phyloP scores from a whole-genome alignment of 2,888 invertebrate species.

The Melanargia galathea region DNA sequence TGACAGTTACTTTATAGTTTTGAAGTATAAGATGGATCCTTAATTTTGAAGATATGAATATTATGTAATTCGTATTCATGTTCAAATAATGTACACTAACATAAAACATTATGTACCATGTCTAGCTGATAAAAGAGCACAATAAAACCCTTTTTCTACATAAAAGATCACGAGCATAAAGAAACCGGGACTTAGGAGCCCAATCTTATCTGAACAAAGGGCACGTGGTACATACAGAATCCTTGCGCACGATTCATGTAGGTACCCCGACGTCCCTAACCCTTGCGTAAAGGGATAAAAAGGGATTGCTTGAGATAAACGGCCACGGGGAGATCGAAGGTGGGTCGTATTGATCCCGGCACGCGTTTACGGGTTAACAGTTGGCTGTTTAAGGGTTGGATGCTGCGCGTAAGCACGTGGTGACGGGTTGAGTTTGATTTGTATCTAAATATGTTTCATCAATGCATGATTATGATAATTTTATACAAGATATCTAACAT shows the following conservation, averaged over 20 bases:
- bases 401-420: slow-evolving; percentile 70
- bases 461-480: background rate
- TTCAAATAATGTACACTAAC: background rate
- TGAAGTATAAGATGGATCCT: too few relatives aligned
- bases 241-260: slow-evolving; percentile 74
- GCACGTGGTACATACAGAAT: slow-evolving; percentile 76
- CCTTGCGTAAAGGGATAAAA: slow-evolving; percentile 64
- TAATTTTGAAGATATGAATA: background rate
- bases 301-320: slow-evolving; percentile 70
- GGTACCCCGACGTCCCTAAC: slow-evolving; percentile 57
- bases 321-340: slow-evolving; percentile 57
- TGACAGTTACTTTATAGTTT: background rate
- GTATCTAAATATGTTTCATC: slow-evolving; percentile 20
- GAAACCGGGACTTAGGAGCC: slow-evolving; percentile 52
- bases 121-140: slow-evolving; percentile 23
- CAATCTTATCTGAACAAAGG: slow-evolving; percentile 66
- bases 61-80: too few relatives aligned
- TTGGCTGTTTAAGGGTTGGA: slow-evolving; percentile 50
- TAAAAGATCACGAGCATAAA: slow-evolving; percentile 49
- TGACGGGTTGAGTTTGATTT: slow-evolving; percentile 35
- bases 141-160: slow-evolving; percentile 36
- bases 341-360: slow-evolving; percentile 71
- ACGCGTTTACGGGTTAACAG: slow-evolving; percentile 74
- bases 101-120: slow-evolving; percentile 5
- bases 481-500: too few relatives aligned